Base-by-base conservation (phyloP, 1,140 invertebrate species). In the Trachymyrmex septentrionalis region DNA sequence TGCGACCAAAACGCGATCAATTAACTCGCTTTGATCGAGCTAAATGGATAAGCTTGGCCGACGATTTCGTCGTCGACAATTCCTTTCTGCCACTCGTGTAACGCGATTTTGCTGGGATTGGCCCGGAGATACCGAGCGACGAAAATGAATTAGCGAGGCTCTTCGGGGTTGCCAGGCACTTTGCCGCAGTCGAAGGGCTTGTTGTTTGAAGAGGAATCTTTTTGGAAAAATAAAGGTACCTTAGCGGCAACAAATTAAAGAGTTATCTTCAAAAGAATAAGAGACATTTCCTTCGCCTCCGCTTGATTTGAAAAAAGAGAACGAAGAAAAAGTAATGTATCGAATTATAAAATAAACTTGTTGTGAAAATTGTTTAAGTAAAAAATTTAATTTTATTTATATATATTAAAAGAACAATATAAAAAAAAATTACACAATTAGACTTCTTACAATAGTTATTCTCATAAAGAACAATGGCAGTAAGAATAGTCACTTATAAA, bases 61-160 rank as follows among this genome's bases (percentile, higher is more conserved):
- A 78, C 72, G 76, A 89, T 90, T 90, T 53, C 67, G 27, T 30
- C 48, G 69, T 48, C 78, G 53, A 77, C 77, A 86, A 80, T 87
- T 90, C 73, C 88, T 89, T 66, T 89, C 85, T 59, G 84, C 61
- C 50, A 30, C 69, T 87, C 66, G 72, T 61, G 71, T 75, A 80
- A 84, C 88, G 34, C 77, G 82, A 78, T 80, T 88, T 64, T n/a
- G 85, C 61, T 59, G 73, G 61, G 59, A 89, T 87, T 90, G 85
- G 73, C 55, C 59, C 59, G 76, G 85, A 84, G 38, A 73, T 59
- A 81, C 78, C 34, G 12, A 10, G 78, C 34, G 50, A 81, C 80
- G 78, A 73, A 89, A 90, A 90, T 86, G 88, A 90, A 90, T 90
- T 90, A 90, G 64, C 77, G 67, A 66, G n/a, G 80, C 57, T 75